Percentiles rank a stretch among this genome's conserved stretches.
Conservation (phyloP, 2,888 invertebrate genomes). For the Torymus texanus region DNA sequence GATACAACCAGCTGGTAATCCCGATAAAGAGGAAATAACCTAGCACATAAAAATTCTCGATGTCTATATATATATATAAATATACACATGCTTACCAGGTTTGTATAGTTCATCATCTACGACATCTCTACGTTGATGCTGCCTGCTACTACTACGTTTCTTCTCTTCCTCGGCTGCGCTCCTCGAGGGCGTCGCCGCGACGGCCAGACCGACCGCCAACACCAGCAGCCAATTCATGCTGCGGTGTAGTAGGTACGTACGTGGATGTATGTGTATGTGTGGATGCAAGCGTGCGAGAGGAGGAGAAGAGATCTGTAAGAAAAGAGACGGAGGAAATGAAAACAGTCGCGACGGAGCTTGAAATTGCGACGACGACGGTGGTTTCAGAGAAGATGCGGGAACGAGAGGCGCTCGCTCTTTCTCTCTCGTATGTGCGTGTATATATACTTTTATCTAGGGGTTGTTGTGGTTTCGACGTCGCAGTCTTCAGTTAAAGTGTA, state of each 20-base stretch:
- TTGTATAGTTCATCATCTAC: slow-evolving; percentile 45
- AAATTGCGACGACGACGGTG: too few species aligned
- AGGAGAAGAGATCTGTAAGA: not conserved
- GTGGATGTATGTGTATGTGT: too few species aligned
- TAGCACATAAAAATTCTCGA: not conserved
- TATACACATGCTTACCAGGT: slow-evolving; percentile 23
- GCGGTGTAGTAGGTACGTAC: too few species aligned
- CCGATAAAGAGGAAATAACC: slow-evolving; percentile 19
- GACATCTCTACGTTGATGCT: not conserved
- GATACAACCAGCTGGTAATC: not conserved
- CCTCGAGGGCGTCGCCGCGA: slow-evolving; percentile 33
- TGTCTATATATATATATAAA: too few species aligned
- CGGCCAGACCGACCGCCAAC: slow-evolving; percentile 34
- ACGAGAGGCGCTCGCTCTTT: too few species aligned
- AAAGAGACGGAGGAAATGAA: not conserved
- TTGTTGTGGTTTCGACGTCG: too few species aligned
- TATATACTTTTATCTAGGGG: too few species aligned
- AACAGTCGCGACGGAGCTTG: too few species aligned
- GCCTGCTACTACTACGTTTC: too few species aligned
- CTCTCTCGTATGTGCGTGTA: too few species aligned
- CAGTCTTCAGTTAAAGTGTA: too few species aligned
- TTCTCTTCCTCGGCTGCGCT: not conserved
- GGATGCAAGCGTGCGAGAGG: not conserved
- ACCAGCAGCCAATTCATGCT: slow-evolving; percentile 51
- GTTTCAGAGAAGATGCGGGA: too few species aligned